Base-by-base conservation (phyloP, 2,888 invertebrate genomes). In the Agrotis exclamationis region DNA sequence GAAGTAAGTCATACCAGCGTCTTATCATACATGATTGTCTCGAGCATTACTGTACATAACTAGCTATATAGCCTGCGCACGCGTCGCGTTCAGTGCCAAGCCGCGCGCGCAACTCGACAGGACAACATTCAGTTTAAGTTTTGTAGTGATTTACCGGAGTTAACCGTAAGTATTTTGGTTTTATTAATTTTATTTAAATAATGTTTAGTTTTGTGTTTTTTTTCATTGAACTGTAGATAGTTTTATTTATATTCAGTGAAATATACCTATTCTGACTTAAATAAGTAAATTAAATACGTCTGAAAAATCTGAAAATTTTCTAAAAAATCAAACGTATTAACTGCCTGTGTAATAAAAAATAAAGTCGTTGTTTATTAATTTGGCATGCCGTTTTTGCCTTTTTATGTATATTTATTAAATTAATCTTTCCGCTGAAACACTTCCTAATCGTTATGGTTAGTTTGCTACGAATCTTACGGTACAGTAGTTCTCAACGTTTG, bases 21-120 rank as follows among this genome's bases (percentile, higher is more conserved):
- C 53, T 79, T 80, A 82, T 82, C 83, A 75, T 50, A 44, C 39
- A 39, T 50, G 58, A 79, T 80, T 75, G 74, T 79, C 82, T 82
- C 68, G 74, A 60, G 68, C 54, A 63, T 44, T 20, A 54, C 57
- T 74, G 59, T 82, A 76, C 54, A 64, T 63, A 68, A 24, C n/a
- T 39, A n/a, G 39, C 39, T 63, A 64, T 28, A 57, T 45, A 56
- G 22, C 0, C 24, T 54, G 70, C 76, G 76, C 81, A 56, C 47
- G 73, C 80, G 83, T 44, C 28, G 54, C 24, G n/a, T 57, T 69
- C 84, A 84, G 85, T 84, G 64, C 65, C 60, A 71, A 76, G 63
- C 62, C 69, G 72, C 69, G 67, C 47, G 59, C 78, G 74, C 67
- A 56, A 11, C 67, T 67, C 80, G 72, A 51, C 70, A 60, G 57